These are phyloP conservation scores for Pterostichus madidus DNA, from an alignment of 2,888 invertebrate genomes.

Conservation along the genomic window DNA sequence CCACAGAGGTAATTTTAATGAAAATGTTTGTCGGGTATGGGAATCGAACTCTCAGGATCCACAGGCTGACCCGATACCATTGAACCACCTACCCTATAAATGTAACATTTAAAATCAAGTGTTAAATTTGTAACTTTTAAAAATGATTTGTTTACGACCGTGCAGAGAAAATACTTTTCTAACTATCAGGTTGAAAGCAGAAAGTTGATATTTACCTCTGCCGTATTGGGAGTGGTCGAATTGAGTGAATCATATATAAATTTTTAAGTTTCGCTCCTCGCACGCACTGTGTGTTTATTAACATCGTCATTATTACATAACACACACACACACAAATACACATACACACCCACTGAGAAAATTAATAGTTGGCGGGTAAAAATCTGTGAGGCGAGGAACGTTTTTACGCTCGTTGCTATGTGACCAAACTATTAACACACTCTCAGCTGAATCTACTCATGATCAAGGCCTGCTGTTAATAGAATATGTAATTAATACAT, in stretches of 20 bases:
- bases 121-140: too few species aligned
- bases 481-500: conserved; percentile 36
- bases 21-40: too few species aligned
- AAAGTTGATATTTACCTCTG: too few species aligned
- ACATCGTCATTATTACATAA: not conserved
- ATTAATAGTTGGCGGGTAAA: conserved; percentile 22
- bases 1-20: too few species aligned
- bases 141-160: too few species aligned
- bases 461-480: conserved; percentile 12
- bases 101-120: too few species aligned
- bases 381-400: not conserved
- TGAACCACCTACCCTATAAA: too few species aligned
- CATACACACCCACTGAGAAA: conserved; percentile 26
- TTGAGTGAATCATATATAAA: not conserved
- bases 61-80: too few species aligned
- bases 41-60: too few species aligned
- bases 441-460: not conserved
- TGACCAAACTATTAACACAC: conserved; percentile 30
- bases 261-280: not conserved
- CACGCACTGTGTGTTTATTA: not conserved
- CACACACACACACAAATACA: conserved; percentile 10
- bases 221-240: not conserved
- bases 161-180: too few species aligned
- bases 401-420: conserved; percentile 30
- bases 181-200: too few species aligned